These are phyloP conservation scores for Matsumyia berberina DNA, from an alignment of 2,888 invertebrate species.

Conservation along the genomic window DNA sequence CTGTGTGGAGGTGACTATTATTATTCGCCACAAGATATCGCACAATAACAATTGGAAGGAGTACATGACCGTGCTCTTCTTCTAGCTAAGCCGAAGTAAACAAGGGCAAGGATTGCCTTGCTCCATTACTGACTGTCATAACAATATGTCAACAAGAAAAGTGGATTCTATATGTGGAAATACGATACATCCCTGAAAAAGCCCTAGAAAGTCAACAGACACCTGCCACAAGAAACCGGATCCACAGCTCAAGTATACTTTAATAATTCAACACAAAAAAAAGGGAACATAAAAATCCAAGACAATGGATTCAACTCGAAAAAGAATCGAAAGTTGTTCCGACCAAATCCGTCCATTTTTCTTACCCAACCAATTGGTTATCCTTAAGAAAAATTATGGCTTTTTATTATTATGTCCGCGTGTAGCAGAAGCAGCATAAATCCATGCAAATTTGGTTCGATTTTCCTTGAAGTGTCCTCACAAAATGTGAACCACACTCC, in stretches of 20 bases:
- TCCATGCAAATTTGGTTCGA: conserved; percentile 61
- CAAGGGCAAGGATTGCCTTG: too few relatives aligned
- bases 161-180: too few relatives aligned
- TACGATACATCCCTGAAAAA: too few relatives aligned
- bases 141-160: too few relatives aligned
- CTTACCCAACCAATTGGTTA: conserved; percentile 34
- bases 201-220: too few relatives aligned
- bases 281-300: background rate
- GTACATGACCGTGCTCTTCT: too few relatives aligned
- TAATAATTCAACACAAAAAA: background rate
- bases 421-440: conserved; percentile 39
- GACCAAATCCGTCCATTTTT: background rate
- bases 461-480: conserved; percentile 50
- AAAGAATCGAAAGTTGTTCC: conserved; percentile 44
- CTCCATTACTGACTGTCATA: too few relatives aligned
- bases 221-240: too few relatives aligned
- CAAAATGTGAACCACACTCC: conserved; percentile 38
- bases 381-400: conserved; percentile 17
- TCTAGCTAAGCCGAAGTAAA: too few relatives aligned
- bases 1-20: too few relatives aligned
- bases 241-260: background rate
- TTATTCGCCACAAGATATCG: too few relatives aligned
- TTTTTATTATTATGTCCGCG: conserved; percentile 49
- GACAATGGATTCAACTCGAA: conserved; percentile 32
- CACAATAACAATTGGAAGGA: too few relatives aligned